Percentiles rank a stretch among this genome's conserved stretches.
These are phyloP conservation scores for Aurelia sp. DNA, from an alignment of 30 jellyfish, hydroid and myxozoan species.

Conservation along the genomic window DNA sequence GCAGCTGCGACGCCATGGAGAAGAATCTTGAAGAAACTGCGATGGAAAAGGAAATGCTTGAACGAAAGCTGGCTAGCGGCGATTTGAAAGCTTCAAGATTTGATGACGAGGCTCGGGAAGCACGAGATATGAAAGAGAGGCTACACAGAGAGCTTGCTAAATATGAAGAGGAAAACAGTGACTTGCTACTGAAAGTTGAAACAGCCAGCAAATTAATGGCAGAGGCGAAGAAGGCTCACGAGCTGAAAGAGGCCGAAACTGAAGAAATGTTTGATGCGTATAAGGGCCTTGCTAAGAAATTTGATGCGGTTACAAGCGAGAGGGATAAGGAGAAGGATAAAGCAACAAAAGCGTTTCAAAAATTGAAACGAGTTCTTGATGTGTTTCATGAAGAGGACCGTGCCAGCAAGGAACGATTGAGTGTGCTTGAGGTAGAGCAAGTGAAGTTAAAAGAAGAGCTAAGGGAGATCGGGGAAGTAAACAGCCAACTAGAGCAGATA, in stretches of 20 bases:
- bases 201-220: conserved; percentile 11
- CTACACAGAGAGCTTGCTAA: not conserved
- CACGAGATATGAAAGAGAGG: not conserved
- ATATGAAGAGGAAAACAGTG: conserved; percentile 7
- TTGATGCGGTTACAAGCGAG: not conserved
- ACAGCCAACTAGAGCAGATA: not conserved
- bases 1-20: not conserved
- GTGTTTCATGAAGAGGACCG: not conserved
- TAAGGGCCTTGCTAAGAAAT: not conserved
- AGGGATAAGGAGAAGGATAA: not conserved
- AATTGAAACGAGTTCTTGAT: not conserved
- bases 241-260: conserved; percentile 1
- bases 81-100: too few species aligned
- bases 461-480: not conserved
- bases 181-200: not conserved
- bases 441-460: not conserved
- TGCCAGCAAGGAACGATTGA: not conserved
- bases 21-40: not conserved
- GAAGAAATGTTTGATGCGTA: not conserved
- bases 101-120: not conserved
- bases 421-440: not conserved
- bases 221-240: conserved; percentile 8
- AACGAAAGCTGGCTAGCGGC: not conserved
- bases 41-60: not conserved
- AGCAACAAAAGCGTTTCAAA: not conserved